A percentile compares a stretch with the other conserved stretches of the same genome.
Evolutionary conservation across 2,113 vertebrate species (phyloP).

Genomic region (Egretta garzetta): DNA sequence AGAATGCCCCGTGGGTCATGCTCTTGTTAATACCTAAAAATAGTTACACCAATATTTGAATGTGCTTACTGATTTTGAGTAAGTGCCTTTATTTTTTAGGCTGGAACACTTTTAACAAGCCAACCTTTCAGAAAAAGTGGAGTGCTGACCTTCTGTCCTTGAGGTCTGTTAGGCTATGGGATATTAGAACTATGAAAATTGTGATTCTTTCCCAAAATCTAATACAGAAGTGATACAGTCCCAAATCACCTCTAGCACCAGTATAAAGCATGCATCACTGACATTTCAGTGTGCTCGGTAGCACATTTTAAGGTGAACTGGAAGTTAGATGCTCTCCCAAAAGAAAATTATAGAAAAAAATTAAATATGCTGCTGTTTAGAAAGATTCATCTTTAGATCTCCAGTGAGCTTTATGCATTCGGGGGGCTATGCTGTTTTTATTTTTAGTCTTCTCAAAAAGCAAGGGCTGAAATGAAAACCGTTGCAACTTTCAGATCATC

Average conservation of each 20-base stretch:
- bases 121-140: neutral
- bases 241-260: neutral
- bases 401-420: neutral
- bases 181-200: neutral
- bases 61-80: neutral
- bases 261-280: neutral
- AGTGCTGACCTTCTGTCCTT: neutral
- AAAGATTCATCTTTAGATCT: slow-evolving; percentile 21
- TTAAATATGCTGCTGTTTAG: slow-evolving; percentile 3
- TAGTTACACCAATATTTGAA: neutral
- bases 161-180: neutral
- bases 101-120: neutral
- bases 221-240: neutral
- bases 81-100: neutral
- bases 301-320: neutral
- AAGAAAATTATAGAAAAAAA: neutral
- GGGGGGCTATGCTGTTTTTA: neutral
- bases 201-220: neutral
- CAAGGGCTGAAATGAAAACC: slow-evolving; percentile 6
- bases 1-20: accelerated
- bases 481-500: neutral
- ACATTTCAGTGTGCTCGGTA: neutral
- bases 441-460: slow-evolving; percentile 16
- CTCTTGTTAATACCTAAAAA: neutral
- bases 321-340: neutral